Evolutionary conservation across 1,140 invertebrate genomes (phyloP), one percentile per base, ranked within the genome.

Genomic region (Chionoecetes opilio): DNA sequence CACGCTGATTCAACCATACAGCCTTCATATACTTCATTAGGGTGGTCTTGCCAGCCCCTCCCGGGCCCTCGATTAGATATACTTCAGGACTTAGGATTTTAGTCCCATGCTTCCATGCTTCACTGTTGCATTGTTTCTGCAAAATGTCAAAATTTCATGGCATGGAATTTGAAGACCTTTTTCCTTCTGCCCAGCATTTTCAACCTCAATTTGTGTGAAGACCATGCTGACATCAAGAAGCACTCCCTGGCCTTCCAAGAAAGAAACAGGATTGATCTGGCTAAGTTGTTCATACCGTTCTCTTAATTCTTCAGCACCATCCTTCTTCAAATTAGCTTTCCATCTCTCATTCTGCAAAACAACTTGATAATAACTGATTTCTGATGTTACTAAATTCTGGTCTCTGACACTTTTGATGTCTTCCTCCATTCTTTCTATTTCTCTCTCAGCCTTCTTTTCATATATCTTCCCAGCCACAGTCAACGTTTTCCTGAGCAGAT

Each of bases 161-260:
- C 35, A 93, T 41, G 91, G 37, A n/a, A 93, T 82, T 14, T 31
- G 21, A 29, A 84, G 31, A 21, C 91, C 91, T 85, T 29, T 84
- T n/a, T 6, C 35, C 37, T 93, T 93, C 2, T 14, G 3, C 2
- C 91, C 82, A 41, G 91, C 91, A 41, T 31, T 85, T 34, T 93
- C 82, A 85, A 93, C 91, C 32, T 85, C 82, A 93, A 93, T 85
- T 38, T 85, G 91, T n/a, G 82, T 85, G 26, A 93, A 93, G n/a
- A 93, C 82, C 41, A 84, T 46, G 17, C 31, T 85, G 29, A 93
- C 37, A n/a, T 35, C 41, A 37, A 93, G 31, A 14, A 41, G 32
- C 34, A 85, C 29, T 29, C 82, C 41, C 9, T 93, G 3, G 3
- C 82, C 41, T 41, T 93, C 82, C 6, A 93, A 35, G 82, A 93